A percentile compares a stretch with the other conserved stretches of the same genome.
phyloP scores from a whole-genome alignment of 1,140 invertebrate species.

The Zaprionus vittiger region DNA sequence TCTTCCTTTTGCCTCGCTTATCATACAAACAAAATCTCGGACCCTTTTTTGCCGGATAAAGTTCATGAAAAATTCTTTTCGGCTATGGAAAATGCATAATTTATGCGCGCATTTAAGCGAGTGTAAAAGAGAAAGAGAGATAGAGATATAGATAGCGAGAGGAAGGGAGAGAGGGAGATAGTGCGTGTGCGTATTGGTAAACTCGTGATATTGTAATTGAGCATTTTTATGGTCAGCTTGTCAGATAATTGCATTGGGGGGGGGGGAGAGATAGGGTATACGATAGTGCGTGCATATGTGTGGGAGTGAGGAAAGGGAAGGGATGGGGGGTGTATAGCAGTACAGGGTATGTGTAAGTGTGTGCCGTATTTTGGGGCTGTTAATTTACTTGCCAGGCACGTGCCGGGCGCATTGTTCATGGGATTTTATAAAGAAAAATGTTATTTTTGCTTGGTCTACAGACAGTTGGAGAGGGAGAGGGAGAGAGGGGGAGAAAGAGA shows the following conservation, averaged over 20 bases:
- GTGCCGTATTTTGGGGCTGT: not conserved
- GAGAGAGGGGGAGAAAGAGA: too few species aligned
- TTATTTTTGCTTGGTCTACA: slow-evolving; percentile 14
- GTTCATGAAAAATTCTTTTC: slow-evolving; percentile 22
- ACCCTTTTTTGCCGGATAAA: slow-evolving; percentile 20
- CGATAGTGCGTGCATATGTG: slow-evolving; percentile 6
- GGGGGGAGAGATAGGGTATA: not conserved
- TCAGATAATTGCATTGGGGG: slow-evolving; percentile 56
- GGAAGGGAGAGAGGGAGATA: slow-evolving; percentile 7
- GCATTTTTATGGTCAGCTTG: slow-evolving; percentile 70
- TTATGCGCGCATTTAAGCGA: slow-evolving; percentile 21
- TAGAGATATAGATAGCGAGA: not conserved
- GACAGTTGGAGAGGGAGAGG: not conserved
- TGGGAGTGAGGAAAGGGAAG: not conserved
- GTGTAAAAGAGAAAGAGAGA: slow-evolving; percentile 8
- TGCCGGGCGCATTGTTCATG: slow-evolving; percentile 57
- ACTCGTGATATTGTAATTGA: slow-evolving; percentile 60
- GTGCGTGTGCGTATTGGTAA: slow-evolving; percentile 44
- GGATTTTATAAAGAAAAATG: slow-evolving; percentile 58
- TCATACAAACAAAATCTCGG: slow-evolving; percentile 12
- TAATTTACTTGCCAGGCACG: slow-evolving; percentile 70
- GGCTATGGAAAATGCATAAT: slow-evolving; percentile 37
- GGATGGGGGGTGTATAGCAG: not conserved
- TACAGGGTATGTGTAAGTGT: slow-evolving; percentile 1
- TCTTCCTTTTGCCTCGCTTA: slow-evolving; percentile 1